phyloP scores from a whole-genome alignment of 1,140 invertebrate species.

The Antheraea pernyi region DNA sequence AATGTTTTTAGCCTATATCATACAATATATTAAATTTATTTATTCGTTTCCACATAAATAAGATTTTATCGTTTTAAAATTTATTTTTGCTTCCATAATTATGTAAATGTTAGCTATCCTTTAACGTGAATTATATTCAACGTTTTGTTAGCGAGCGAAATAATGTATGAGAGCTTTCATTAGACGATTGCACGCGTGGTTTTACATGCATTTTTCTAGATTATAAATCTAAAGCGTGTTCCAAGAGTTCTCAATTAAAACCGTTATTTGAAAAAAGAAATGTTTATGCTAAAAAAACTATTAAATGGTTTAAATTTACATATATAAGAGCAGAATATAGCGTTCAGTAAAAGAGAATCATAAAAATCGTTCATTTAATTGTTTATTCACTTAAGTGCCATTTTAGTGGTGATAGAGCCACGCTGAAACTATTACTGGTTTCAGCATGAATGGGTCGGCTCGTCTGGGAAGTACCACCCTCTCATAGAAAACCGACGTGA shows the following conservation, averaged over 20 bases:
- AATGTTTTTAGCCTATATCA: background rate
- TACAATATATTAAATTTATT: constrained; percentile 6
- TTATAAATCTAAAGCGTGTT: constrained; percentile 36
- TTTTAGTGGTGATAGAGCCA: no score
- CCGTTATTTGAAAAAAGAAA: background rate
- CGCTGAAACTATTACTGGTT: no score
- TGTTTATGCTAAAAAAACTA: no score
- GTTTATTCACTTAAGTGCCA: no score
- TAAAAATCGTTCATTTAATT: no score
- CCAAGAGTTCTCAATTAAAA: constrained; percentile 8
- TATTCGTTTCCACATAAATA: constrained; percentile 47
- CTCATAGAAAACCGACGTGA: no score
- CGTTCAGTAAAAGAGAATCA: no score
- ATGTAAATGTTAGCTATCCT: constrained; percentile 63
- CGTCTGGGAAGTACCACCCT: no score
- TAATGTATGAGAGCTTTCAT: constrained; percentile 54
- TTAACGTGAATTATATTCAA: constrained; percentile 66
- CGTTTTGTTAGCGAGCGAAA: constrained; percentile 53
- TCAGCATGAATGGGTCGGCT: no score
- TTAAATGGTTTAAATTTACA: no score
- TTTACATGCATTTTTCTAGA: constrained; percentile 44
- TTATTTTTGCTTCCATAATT: constrained; percentile 66
- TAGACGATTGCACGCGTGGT: constrained; percentile 46
- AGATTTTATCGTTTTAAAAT: constrained; percentile 69
- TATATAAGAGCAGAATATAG: no score